A percentile compares a stretch with the other conserved stretches of the same genome.
Evolutionary conservation across 1,140 invertebrate genomes (phyloP).

Genomic region (Mylabris phalerata): DNA sequence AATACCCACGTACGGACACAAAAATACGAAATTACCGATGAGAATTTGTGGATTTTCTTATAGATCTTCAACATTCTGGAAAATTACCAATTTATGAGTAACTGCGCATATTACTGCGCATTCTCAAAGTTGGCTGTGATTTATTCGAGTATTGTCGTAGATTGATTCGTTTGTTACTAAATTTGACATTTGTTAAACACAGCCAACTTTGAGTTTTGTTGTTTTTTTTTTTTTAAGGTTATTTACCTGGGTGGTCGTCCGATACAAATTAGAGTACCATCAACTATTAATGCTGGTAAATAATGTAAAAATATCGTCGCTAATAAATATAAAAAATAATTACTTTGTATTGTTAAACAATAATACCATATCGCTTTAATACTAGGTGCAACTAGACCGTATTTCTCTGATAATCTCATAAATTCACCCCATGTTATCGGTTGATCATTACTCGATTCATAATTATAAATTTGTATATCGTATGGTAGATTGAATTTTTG

Average conservation of each 20-base stretch:
- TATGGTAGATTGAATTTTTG: conserved; percentile 6
- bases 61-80: conserved; percentile 66
- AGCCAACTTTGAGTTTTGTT: background rate
- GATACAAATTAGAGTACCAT: conserved; percentile 46
- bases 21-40: conserved; percentile 65
- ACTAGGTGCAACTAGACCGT: conserved; percentile 23
- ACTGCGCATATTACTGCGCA: background rate
- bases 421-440: conserved; percentile 45
- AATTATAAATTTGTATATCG: conserved; percentile 61
- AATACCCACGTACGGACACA: conserved; percentile 64
- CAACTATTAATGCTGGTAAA: conserved; percentile 54
- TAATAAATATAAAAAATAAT: conserved; percentile 37
- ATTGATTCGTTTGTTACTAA: no score
- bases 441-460: conserved; percentile 59
- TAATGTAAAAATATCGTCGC: conserved; percentile 50
- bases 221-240: no score
- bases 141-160: no score
- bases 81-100: conserved; percentile 2
- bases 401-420: conserved; percentile 18
- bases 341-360: conserved; percentile 48
- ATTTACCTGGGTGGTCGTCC: conserved; percentile 57
- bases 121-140: no score
- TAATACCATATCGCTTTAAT: conserved; percentile 39
- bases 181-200: background rate
- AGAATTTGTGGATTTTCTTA: conserved; percentile 67